Conservation (phyloP, 1,140 invertebrate genomes). For the Leptoteleia sp. region DNA sequence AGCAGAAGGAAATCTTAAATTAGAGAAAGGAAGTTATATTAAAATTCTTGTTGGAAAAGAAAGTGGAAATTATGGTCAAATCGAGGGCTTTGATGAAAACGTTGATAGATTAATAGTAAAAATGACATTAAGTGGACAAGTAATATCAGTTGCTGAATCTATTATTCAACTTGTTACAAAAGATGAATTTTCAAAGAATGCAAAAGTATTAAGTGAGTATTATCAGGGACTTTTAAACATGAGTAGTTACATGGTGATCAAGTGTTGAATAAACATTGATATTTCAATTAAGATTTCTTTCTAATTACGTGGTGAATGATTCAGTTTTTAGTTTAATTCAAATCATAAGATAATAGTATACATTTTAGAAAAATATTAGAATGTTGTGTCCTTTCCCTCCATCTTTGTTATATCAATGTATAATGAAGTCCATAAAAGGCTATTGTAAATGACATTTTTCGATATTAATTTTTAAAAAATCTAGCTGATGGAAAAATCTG, state of each 20-base stretch:
- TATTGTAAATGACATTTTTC: too few relatives aligned
- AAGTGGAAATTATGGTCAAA: conserved; percentile 90
- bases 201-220: conserved; percentile 90
- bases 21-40: conserved; percentile 86
- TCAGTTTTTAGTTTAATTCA: too few relatives aligned
- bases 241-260: conserved; percentile 10
- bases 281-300: too few relatives aligned
- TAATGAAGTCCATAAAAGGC: too few relatives aligned
- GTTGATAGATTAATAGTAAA: conserved; percentile 90
- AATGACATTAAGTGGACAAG: conserved; percentile 86
- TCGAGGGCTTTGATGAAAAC: conserved; percentile 93
- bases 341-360: too few relatives aligned
- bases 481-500: too few relatives aligned
- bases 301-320: too few relatives aligned
- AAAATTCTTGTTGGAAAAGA: conserved; percentile 87
- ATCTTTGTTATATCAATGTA: too few relatives aligned
- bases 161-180: conserved; percentile 88
- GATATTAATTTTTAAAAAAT: too few relatives aligned
- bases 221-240: conserved; percentile 70
- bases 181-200: conserved; percentile 89
- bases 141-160: conserved; percentile 88
- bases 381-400: too few relatives aligned
- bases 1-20: conserved; percentile 82
- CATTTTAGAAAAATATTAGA: too few relatives aligned
- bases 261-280: not conserved